Conservation (phyloP, 2,113 vertebrate species). For the Picathartes gymnocephalus region DNA sequence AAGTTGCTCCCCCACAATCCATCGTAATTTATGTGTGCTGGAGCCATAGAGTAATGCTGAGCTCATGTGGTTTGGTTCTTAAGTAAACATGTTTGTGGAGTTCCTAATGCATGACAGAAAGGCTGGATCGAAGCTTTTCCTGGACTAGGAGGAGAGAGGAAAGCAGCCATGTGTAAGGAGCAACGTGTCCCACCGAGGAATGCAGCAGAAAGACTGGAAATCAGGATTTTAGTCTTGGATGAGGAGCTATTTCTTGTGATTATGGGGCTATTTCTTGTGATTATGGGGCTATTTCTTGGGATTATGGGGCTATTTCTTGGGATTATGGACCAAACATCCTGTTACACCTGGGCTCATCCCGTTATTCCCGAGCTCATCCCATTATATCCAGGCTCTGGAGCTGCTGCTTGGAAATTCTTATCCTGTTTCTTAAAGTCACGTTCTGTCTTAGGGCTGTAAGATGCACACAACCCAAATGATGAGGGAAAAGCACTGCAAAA, state of each 20-base stretch:
- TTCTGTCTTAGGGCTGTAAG: not conserved
- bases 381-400: not conserved
- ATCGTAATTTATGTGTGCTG: constrained; percentile 38
- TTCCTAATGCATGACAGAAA: constrained; percentile 47
- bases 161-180: not conserved
- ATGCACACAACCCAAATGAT: not conserved
- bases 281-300: too few species aligned
- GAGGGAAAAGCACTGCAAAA: not conserved
- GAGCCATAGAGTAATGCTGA: constrained; percentile 27
- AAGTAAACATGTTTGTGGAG: constrained; percentile 38
- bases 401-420: not conserved
- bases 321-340: not conserved
- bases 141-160: not conserved
- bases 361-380: not conserved
- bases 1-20: constrained; percentile 1
- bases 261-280: not conserved
- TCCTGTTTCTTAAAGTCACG: not conserved
- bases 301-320: not conserved
- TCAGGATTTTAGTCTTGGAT: not conserved
- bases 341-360: not conserved
- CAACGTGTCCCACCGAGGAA: not conserved
- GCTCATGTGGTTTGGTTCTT: constrained; percentile 44
- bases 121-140: not conserved
- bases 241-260: not conserved
- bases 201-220: not conserved